Base-by-base conservation (phyloP, 92 coral and sea anemone species). In the Epizoanthus rinbou region DNA sequence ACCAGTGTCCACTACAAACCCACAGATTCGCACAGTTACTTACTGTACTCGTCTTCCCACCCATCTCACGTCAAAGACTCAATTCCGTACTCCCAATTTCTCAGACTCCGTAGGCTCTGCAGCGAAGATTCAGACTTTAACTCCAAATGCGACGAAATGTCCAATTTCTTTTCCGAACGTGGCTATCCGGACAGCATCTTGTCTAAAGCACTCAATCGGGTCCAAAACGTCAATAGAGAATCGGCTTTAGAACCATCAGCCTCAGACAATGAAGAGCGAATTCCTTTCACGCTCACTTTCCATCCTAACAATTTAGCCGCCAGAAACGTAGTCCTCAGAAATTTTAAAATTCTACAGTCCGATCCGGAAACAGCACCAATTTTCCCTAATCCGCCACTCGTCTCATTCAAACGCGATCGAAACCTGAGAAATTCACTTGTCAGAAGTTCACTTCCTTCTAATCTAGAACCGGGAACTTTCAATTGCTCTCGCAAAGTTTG, bases 381-480 rank as follows among this genome's bases (percentile, higher is more conserved):
- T 17, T 86, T 86, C 58, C 13, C 71, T 5, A 73, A 81, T 13
- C 90, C 82, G 33, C 87, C 87, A 31, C 90, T 81, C 64, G 41
- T 86, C 33, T 86, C 90, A 14, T 86, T 86, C 75, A 86, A 86
- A 80, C 73, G 82, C 3, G 87, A 85, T 59, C 52, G 58, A 45
- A 85, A 80, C 39, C 60, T 85, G 4, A 86, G 16, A 67, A 80
- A 72, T n/a, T n/a, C n/a, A n/a, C 57, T 86, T 69, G 86, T 86
- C 24, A 86, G 64, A 86, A 72, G 82, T 6, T 24, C 66, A 15
- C 19, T 86, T 6, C 80, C 8, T 19, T 43, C 89, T n/a, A 57
- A 86, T 41, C 56, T 19, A 2, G 79, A 79, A 69, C 88, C 88
- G 52, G 79, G 88, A 22, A 85, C 88, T 85, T 85, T 79, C 47